Conservation (phyloP, 2,797 vertebrate genomes). For the Poeciliopsis infans region DNA sequence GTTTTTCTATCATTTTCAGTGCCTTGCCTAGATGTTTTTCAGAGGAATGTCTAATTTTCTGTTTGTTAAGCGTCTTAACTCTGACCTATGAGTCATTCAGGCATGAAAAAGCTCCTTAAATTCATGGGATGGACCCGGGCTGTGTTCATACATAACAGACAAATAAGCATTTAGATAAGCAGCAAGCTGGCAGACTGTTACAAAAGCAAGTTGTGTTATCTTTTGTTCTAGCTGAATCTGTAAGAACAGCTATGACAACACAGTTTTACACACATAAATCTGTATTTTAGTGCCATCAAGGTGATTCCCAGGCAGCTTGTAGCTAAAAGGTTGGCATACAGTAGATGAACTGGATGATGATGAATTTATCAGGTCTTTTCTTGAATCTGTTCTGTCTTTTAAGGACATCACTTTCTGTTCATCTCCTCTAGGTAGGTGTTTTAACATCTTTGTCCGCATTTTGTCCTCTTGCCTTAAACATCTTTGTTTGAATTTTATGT, state of each 20-base stretch:
- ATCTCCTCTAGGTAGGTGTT: not conserved
- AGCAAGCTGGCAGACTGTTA: not conserved
- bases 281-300: not conserved
- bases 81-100: not conserved
- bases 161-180: not conserved
- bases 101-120: not conserved
- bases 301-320: conserved; percentile 1
- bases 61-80: not conserved
- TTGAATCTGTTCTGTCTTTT: not conserved
- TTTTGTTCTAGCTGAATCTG: not conserved
- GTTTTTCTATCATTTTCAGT: not conserved
- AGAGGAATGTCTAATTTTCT: conserved; percentile 2
- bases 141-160: not conserved
- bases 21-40: not conserved
- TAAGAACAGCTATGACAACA: not conserved
- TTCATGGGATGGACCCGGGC: not conserved
- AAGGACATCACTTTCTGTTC: conserved; percentile 2
- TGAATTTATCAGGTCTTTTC: not conserved
- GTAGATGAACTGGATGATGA: not conserved
- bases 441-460: not conserved
- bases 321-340: not conserved
- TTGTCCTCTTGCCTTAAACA: not conserved
- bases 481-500: not conserved
- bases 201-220: not conserved
- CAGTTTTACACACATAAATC: not conserved